Conservation (phyloP, 1,140 invertebrate species). For the Pissodes strobi region DNA sequence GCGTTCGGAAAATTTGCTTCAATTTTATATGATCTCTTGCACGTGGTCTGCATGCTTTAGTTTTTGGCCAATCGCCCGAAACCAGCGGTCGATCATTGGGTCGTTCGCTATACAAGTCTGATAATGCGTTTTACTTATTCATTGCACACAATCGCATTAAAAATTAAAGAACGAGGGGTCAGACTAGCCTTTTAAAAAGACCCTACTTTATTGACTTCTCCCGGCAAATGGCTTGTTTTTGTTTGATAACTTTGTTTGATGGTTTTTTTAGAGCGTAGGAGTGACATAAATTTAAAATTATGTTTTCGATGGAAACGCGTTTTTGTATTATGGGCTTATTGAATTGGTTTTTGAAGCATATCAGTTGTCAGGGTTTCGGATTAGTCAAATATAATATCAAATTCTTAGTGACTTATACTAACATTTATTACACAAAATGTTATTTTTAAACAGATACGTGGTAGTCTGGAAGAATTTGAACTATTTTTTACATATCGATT, state of each 20-base stretch:
- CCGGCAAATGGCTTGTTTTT: conserved; percentile 55
- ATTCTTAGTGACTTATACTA: too few relatives aligned
- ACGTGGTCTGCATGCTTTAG: conserved; percentile 46
- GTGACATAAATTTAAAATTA: conserved; percentile 55
- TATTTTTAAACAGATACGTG: too few relatives aligned
- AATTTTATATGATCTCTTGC: conserved; percentile 52
- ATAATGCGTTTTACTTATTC: conserved; percentile 57
- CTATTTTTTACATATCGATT: too few relatives aligned
- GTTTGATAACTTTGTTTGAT: conserved; percentile 56
- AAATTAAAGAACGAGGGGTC: conserved; percentile 55
- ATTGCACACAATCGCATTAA: conserved; percentile 56
- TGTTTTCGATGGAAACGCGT: conserved; percentile 21
- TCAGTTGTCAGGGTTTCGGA: too few relatives aligned
- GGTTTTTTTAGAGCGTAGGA: conserved; percentile 52
- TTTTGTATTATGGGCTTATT: conserved; percentile 15
- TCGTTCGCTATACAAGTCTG: conserved; percentile 44
- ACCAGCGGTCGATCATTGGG: conserved; percentile 27
- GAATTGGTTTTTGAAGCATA: too few relatives aligned
- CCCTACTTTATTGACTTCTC: conserved; percentile 55
- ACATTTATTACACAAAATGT: too few relatives aligned
- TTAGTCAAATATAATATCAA: too few relatives aligned
- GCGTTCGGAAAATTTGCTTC: conserved; percentile 49
- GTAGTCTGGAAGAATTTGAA: too few relatives aligned
- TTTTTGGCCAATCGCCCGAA: conserved; percentile 32
- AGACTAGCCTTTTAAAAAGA: conserved; percentile 50